A percentile compares a stretch with the other conserved stretches of the same genome.
Conservation (phyloP, 2,888 invertebrate species). For the Dorcus hopei region DNA sequence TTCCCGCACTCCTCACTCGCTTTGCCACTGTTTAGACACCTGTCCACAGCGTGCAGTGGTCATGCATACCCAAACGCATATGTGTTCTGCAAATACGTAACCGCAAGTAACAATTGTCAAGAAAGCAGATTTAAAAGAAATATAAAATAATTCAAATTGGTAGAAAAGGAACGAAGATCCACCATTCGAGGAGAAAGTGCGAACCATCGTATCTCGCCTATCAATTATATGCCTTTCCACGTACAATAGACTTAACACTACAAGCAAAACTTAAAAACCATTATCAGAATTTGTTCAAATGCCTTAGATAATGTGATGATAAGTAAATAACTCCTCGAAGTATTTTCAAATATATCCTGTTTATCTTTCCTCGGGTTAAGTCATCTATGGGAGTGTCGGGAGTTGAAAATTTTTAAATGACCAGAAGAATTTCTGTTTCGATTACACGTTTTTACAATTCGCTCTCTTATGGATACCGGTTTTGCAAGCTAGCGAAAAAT, state of each 20-base stretch:
- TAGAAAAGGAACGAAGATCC: no score
- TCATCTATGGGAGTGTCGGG: neutral
- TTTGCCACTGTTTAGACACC: conserved; percentile 23
- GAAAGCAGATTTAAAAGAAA: no score
- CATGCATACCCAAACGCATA: conserved; percentile 4
- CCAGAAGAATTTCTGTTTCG: neutral
- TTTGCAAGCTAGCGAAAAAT: no score
- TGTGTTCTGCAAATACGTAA: neutral
- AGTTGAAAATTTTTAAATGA: neutral
- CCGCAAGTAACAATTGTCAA: no score
- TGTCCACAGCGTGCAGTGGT: conserved; percentile 18
- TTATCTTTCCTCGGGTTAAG: neutral
- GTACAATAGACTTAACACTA: neutral
- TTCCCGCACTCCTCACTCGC: conserved; percentile 21
- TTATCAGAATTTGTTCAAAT: no score
- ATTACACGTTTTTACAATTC: neutral
- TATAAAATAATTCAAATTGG: no score
- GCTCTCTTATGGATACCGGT: no score
- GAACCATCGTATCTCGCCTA: no score
- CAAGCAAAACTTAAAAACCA: neutral
- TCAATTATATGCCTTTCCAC: no score
- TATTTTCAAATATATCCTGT: neutral
- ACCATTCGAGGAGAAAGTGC: no score
- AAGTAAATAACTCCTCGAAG: neutral
- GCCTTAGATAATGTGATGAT: no score